Conservation (phyloP, 2,888 invertebrate species). For the Octonoba sinensis region DNA sequence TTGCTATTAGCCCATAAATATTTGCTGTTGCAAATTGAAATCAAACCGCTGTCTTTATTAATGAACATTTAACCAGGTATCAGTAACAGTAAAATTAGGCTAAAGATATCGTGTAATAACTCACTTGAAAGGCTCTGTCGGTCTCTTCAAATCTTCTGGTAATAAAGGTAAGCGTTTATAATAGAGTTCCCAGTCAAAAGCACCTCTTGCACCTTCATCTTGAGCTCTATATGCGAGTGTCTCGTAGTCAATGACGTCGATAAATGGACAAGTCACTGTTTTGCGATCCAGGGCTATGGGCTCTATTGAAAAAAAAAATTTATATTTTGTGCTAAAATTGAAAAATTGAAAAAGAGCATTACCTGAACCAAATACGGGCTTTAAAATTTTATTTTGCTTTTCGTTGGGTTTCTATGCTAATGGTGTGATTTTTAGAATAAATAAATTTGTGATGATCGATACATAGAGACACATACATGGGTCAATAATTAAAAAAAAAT, state of each 20-base stretch:
- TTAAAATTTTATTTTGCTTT: neutral
- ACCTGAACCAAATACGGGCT: slow-evolving; percentile 1
- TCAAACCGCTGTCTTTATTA: no score
- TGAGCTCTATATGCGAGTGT: slow-evolving; percentile 95
- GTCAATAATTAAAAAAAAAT: no score
- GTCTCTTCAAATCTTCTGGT: slow-evolving; percentile 79
- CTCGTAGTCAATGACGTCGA: slow-evolving; percentile 90
- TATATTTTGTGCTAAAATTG: no score
- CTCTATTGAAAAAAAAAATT: slow-evolving; percentile 73
- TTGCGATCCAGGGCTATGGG: slow-evolving; percentile 88
- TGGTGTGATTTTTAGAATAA: no score
- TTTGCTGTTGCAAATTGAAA: no score
- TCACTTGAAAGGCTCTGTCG: slow-evolving; percentile 86
- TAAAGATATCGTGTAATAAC: slow-evolving; percentile 65
- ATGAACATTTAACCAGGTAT: no score
- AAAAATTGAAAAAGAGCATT: slow-evolving; percentile 9
- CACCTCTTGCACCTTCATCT: slow-evolving; percentile 92
- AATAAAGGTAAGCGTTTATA: slow-evolving; percentile 92
- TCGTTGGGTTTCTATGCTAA: no score
- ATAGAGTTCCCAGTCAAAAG: slow-evolving; percentile 97
- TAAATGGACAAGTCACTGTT: slow-evolving; percentile 93
- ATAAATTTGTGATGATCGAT: no score
- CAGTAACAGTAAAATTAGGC: no score
- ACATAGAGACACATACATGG: no score
- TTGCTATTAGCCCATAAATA: no score